Base-by-base conservation (phyloP, 30 jellyfish, hydroid and myxozoan genomes). In the Catostylus mosaicus region DNA sequence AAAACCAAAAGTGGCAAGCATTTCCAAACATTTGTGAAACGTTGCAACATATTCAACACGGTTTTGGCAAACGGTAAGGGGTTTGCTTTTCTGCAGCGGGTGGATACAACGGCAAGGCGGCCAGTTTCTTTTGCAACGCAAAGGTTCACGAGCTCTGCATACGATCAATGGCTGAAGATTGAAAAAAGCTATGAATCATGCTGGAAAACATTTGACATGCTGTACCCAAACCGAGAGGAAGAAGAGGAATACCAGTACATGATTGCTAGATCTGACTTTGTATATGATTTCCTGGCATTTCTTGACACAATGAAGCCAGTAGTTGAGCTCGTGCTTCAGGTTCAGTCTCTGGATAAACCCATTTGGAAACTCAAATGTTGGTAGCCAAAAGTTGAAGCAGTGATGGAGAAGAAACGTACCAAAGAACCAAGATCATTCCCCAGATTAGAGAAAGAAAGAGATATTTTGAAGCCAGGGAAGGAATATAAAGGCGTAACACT, bases 191-290 rank as follows among this genome's bases (percentile, higher is more conserved):
- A 3, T 54, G 65, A 30, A 2, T 3, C 89, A 22, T 78, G 19
- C 65, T 78, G 83, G 89, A 52, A 76, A 34, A 65, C 81, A 45
- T 60, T 72, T 36, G 48, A 78, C 14, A 9, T 65, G 1, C 66
- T 67, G 40, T 59, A 64, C 23, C 88, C 86, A 46, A 81, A 67
- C 26, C 37, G 77, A 1, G 46, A 30, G 19, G 77, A 76, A 23
- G 88, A 81, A 29, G 86, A 67, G 59, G 86, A 81, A 52, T 67
- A 66, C 29, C 85, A 48, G 51, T 81, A 65, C 54, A 43, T 65
- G 86, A 67, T 81, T 14, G 86, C 91, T 32, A n/a, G n/a, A n/a
- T n/a, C n/a, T n/a, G 82, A 62, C 63, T 78, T 78, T 46, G 83
- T 78, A 22, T 71, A 46, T 8, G 89, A 78, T 45, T 52, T 60